Conservation (phyloP, 64 coral and sea anemone genomes). For the Actinia equina region DNA sequence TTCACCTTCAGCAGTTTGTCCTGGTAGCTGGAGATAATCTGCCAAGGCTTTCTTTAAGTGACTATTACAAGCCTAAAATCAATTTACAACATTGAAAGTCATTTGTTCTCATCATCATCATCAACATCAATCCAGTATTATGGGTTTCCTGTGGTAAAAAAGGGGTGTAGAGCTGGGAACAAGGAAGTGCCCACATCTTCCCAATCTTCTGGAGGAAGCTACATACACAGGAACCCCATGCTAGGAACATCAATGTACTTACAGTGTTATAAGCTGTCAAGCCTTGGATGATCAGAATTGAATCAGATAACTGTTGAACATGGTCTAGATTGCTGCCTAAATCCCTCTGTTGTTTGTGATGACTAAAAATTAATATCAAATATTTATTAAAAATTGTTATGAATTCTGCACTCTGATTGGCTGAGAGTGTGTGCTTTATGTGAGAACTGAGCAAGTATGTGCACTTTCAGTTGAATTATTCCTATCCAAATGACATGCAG, state of each 20-base stretch:
- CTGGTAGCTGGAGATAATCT: neutral
- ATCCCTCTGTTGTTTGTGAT: neutral
- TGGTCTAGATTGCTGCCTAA: neutral
- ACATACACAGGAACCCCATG: slow-evolving; percentile 1
- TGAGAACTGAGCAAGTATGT: too few relatives aligned
- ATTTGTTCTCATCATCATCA: too few relatives aligned
- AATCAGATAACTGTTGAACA: neutral
- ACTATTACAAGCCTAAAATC: slow-evolving; percentile 35
- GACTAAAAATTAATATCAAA: too few relatives aligned
- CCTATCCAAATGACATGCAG: too few relatives aligned
- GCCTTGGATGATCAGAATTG: slow-evolving; percentile 52
- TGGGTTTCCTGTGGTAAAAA: slow-evolving; percentile 2
- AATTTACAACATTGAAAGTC: neutral
- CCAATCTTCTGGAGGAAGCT: neutral
- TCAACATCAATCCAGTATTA: neutral
- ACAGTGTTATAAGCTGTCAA: slow-evolving; percentile 57
- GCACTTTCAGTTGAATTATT: too few relatives aligned
- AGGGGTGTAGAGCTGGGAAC: neutral
- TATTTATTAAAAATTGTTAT: too few relatives aligned
- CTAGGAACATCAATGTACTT: neutral
- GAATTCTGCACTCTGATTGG: too few relatives aligned
- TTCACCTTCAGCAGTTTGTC: slow-evolving; percentile 34
- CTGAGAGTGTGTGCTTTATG: too few relatives aligned
- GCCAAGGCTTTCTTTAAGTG: slow-evolving; percentile 35
- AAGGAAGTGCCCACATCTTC: too few relatives aligned